A percentile compares a stretch with the other conserved stretches of the same genome.
Conservation (phyloP, 2,888 invertebrate species). For the Eristalinus sepulchralis region DNA sequence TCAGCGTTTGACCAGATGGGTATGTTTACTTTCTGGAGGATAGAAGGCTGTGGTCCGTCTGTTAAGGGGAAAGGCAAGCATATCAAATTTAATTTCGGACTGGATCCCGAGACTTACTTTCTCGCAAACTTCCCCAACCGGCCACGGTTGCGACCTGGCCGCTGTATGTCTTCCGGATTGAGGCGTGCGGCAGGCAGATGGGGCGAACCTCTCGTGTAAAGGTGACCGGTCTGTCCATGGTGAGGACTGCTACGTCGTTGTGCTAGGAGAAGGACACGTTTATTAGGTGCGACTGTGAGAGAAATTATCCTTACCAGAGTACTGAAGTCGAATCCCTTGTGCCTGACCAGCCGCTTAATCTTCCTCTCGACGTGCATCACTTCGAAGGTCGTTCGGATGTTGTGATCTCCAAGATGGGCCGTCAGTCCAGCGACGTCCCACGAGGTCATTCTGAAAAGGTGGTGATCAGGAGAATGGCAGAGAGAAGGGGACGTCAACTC, state of each 20-base stretch:
- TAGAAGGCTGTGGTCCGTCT: constrained; percentile 91
- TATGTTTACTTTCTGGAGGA: constrained; percentile 91
- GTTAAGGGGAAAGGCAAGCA: constrained; percentile 58
- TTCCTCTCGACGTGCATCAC: constrained; percentile 89
- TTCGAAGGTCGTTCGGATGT: constrained; percentile 89
- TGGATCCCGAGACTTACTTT: constrained; percentile 83
- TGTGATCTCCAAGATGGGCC: constrained; percentile 91
- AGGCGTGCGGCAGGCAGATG: constrained; percentile 87
- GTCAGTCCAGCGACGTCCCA: constrained; percentile 93
- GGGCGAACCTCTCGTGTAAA: constrained; percentile 88
- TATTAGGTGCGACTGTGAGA: neutral
- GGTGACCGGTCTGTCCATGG: constrained; percentile 88
- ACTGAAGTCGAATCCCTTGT: constrained; percentile 90
- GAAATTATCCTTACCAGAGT: constrained; percentile 84
- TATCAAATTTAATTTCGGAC: neutral
- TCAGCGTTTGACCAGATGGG: constrained; percentile 91
- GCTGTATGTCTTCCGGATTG: constrained; percentile 83
- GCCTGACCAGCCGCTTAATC: constrained; percentile 91
- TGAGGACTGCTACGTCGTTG: constrained; percentile 91
- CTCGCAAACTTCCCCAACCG: constrained; percentile 93
- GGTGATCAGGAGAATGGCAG: neutral
- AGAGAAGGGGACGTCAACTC: constrained; percentile 78
- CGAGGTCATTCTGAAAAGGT: constrained; percentile 88
- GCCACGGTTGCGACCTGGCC: constrained; percentile 90
- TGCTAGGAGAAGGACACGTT: constrained; percentile 82